Conservation (phyloP, 2,888 invertebrate genomes). For the Ichneumon xanthorius region DNA sequence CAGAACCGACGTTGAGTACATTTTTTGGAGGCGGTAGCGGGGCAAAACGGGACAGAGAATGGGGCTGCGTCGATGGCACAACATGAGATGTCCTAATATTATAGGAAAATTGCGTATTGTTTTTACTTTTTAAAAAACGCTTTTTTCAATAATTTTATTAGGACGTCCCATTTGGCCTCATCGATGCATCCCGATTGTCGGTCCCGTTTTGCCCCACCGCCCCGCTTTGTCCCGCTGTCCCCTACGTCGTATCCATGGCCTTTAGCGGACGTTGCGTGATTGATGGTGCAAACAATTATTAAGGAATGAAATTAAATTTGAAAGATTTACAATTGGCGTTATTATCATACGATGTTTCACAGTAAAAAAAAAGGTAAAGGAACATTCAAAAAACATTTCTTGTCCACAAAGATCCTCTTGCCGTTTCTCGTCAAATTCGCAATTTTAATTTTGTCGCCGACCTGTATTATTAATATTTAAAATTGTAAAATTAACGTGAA, state of each 20-base stretch:
- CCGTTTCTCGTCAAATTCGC: background rate
- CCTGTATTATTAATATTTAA: background rate
- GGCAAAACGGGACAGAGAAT: background rate
- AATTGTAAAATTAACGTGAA: background rate
- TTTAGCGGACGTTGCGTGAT: background rate
- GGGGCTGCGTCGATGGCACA: background rate
- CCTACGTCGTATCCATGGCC: background rate
- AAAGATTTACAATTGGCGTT: background rate
- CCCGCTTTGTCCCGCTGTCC: too few relatives aligned
- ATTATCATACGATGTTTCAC: background rate
- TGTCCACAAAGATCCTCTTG: background rate
- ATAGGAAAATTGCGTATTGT: too few relatives aligned
- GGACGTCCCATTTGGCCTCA: too few relatives aligned
- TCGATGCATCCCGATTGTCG: too few relatives aligned
- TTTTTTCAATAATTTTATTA: too few relatives aligned
- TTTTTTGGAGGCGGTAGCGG: background rate
- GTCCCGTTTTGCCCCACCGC: too few relatives aligned
- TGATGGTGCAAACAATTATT: background rate
- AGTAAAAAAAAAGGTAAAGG: background rate
- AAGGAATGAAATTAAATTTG: background rate
- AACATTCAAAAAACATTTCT: background rate
- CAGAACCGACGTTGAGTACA: slow-evolving; percentile 1
- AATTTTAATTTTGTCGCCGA: background rate
- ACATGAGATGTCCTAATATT: too few relatives aligned
- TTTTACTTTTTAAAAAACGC: too few relatives aligned